Conservation (phyloP, 2,888 invertebrate genomes). For the Ommatoiulus sabulosus region DNA sequence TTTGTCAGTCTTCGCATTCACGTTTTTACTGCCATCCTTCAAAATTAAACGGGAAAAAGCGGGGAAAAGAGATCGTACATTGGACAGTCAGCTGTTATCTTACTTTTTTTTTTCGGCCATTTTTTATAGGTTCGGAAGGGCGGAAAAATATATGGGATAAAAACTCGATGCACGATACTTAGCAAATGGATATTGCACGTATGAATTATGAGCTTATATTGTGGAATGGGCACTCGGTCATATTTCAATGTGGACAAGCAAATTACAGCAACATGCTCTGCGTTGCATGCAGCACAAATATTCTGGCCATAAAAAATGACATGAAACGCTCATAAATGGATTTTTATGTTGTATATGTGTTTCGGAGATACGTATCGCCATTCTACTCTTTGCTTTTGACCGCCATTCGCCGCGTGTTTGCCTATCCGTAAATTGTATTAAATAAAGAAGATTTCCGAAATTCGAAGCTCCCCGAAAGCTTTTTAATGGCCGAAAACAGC, state of each 20-base stretch:
- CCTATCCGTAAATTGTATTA: not conserved
- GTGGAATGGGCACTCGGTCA: conserved; percentile 31
- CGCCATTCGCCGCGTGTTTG: not conserved
- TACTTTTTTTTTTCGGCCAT: not conserved
- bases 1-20: conserved; percentile 36
- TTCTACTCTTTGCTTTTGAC: conserved; percentile 15
- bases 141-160: conserved; percentile 35
- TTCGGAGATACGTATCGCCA: not conserved
- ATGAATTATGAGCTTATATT: conserved; percentile 43
- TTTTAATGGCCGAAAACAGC: not conserved
- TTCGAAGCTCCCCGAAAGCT: not conserved
- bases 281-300: conserved; percentile 2
- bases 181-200: conserved; percentile 36
- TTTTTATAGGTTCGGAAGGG: conserved; percentile 40
- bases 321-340: conserved; percentile 43
- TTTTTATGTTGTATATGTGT: conserved; percentile 40
- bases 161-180: conserved; percentile 24
- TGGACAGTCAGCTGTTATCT: conserved; percentile 43
- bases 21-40: conserved; percentile 43
- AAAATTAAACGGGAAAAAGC: conserved; percentile 18
- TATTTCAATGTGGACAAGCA: conserved; percentile 43
- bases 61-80: not conserved
- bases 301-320: conserved; percentile 36
- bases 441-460: not conserved
- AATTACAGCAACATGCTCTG: conserved; percentile 4